Percentiles rank a stretch among this genome's conserved stretches.
Evolutionary conservation across 2,888 invertebrate species (phyloP).

Genomic region (Netelia fuscicornis): DNA sequence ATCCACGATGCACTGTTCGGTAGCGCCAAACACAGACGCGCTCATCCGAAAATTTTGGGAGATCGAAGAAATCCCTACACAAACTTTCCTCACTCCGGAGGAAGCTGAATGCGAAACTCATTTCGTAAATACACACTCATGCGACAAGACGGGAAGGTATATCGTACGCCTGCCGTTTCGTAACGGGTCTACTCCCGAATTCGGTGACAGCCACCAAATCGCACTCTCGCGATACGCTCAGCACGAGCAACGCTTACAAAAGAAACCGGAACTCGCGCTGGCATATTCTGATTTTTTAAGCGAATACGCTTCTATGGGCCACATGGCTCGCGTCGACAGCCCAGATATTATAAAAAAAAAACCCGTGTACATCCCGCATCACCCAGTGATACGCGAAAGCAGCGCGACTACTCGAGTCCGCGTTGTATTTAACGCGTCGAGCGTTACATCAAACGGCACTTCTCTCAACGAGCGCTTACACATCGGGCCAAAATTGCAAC

Average conservation of each 20-base stretch:
- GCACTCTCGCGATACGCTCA: constrained; percentile 71
- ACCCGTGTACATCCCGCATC: constrained; percentile 38
- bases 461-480: constrained; percentile 54
- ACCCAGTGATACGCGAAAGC: constrained; percentile 43
- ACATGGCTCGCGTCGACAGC: constrained; percentile 58
- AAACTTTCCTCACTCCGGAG: constrained; percentile 64
- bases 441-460: constrained; percentile 24
- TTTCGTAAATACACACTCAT: constrained; percentile 66
- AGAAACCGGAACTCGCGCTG: constrained; percentile 5
- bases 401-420: constrained; percentile 56
- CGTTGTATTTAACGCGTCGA: constrained; percentile 35
- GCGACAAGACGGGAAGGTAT: constrained; percentile 72
- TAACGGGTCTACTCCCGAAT: constrained; percentile 35
- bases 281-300: constrained; percentile 65
- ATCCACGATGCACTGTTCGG: constrained; percentile 1
- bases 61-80: constrained; percentile 70
- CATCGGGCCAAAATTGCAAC: constrained; percentile 50
- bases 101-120: constrained; percentile 69
- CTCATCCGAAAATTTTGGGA: constrained; percentile 69
- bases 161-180: constrained; percentile 72
- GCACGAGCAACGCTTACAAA: constrained; percentile 68
- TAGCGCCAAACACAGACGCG: constrained; percentile 10
- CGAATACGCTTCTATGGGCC: constrained; percentile 60
- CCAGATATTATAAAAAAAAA: neutral
- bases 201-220: constrained; percentile 68